Evolutionary conservation across 2,888 invertebrate species (phyloP).

Genomic region (Diachrysia chrysitis): DNA sequence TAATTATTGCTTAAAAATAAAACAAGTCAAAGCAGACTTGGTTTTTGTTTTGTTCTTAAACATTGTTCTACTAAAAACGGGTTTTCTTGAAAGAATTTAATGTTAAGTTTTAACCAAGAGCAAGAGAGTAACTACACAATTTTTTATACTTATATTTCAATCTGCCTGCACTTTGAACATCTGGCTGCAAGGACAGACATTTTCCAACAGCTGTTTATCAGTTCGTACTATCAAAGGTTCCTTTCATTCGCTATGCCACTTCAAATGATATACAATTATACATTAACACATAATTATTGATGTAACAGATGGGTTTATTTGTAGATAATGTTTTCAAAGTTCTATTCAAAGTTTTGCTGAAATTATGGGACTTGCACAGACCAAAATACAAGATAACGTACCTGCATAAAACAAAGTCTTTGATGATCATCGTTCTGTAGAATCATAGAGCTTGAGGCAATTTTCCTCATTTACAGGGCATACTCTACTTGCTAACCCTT

Average conservation of each 20-base stretch:
- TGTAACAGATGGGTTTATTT: conserved; percentile 1
- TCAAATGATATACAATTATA: conserved; percentile 28
- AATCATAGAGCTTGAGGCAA: conserved; percentile 41
- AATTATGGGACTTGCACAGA: conserved; percentile 3
- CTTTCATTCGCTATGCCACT: conserved; percentile 21
- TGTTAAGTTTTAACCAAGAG: too few relatives aligned
- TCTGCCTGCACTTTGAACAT: conserved; percentile 25
- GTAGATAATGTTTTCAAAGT: conserved; percentile 11
- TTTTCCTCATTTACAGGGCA: conserved; percentile 23
- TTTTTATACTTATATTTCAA: conserved; percentile 16
- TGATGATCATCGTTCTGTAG: conserved; percentile 38
- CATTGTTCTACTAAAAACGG: too few relatives aligned
- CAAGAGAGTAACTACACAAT: conserved; percentile 15
- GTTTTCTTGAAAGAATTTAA: too few relatives aligned
- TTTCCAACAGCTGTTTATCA: conserved; percentile 48
- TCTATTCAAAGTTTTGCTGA: background rate
- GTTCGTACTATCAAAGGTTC: conserved; percentile 36
- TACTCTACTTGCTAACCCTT: background rate
- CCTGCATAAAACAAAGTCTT: background rate
- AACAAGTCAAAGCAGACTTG: too few relatives aligned
- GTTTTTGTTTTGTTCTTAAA: too few relatives aligned
- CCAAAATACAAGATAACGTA: conserved; percentile 17
- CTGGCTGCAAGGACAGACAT: conserved; percentile 49
- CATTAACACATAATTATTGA: conserved; percentile 16
- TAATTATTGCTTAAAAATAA: too few relatives aligned